Evolutionary conservation across 2,113 vertebrate species (phyloP).

Genomic region (Ginglymostoma cirratum): DNA sequence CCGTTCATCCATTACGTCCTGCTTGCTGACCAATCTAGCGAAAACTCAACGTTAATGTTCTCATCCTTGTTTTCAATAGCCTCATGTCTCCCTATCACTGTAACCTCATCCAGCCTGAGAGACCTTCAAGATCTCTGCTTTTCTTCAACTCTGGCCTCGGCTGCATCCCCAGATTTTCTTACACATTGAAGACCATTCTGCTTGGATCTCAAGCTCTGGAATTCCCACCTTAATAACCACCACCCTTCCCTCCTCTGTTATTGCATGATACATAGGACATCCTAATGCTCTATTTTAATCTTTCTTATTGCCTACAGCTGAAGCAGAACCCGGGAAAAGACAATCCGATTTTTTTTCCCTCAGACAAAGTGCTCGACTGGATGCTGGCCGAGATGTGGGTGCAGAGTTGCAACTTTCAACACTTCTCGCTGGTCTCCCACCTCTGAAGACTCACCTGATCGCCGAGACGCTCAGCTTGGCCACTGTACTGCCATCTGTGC

Average conservation of each 20-base stretch:
- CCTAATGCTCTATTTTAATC: not conserved
- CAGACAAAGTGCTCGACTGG: constrained; percentile 60
- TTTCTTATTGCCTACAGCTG: constrained; percentile 41
- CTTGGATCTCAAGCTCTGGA: no score
- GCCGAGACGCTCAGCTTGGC: constrained; percentile 66
- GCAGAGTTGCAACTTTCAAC: constrained; percentile 66
- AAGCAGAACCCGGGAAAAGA: constrained; percentile 48
- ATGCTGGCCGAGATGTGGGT: constrained; percentile 73
- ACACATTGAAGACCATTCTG: no score
- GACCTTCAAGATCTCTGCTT: not conserved
- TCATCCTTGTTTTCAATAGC: no score
- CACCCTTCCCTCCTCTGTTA: not conserved
- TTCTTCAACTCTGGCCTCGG: no score
- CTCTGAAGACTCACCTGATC: constrained; percentile 65
- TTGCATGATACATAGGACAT: not conserved
- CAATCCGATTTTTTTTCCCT: constrained; percentile 58
- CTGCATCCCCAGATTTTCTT: no score
- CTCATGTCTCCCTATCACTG: no score
- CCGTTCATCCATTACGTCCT: no score
- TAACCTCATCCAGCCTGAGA: no score
- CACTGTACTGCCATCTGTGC: constrained; percentile 65
- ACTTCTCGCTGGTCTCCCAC: constrained; percentile 67
- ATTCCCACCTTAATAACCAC: no score
- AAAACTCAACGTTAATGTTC: no score
- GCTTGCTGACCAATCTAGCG: no score